A percentile compares a stretch with the other conserved stretches of the same genome.
These are phyloP conservation scores for Heteromurus nitidus DNA, from an alignment of 2,888 invertebrate species.

Conservation along the genomic window DNA sequence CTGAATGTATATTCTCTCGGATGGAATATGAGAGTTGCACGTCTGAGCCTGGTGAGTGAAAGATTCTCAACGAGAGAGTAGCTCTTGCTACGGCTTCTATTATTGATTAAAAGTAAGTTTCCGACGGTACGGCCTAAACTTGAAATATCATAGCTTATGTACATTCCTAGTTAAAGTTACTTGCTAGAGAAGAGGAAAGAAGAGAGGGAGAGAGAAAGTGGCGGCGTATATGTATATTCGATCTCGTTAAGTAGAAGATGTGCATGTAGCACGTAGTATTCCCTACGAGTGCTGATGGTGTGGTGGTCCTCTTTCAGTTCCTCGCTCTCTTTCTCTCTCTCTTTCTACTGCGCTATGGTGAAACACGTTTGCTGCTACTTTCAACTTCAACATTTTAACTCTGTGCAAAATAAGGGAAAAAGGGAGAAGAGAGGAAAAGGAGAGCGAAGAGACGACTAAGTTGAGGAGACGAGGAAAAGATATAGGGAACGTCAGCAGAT, in stretches of 20 bases:
- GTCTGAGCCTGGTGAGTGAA: constrained; percentile 21
- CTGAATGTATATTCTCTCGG: constrained; percentile 5
- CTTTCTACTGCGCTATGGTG: neutral
- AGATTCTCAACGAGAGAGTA: constrained; percentile 13
- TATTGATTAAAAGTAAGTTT: constrained; percentile 64
- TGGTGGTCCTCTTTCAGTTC: neutral
- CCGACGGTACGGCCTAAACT: constrained; percentile 48
- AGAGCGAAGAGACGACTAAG: constrained; percentile 24
- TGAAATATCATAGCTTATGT: constrained; percentile 36
- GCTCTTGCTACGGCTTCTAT: constrained; percentile 34
- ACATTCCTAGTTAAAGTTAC: constrained; percentile 55
- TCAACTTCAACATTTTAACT: neutral
- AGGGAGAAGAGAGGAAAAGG: constrained; percentile 23
- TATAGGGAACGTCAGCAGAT: constrained; percentile 53
- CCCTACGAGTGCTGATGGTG: neutral
- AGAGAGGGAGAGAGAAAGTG: constrained; percentile 10
- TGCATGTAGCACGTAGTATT: neutral
- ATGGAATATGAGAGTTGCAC: neutral
- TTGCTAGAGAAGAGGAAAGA: constrained; percentile 47
- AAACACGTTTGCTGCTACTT: neutral
- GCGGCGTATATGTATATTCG: constrained; percentile 25
- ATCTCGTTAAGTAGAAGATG: constrained; percentile 25
- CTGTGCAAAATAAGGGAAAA: neutral
- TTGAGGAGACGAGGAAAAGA: constrained; percentile 33
- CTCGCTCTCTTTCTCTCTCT: neutral